Base-by-base conservation (phyloP, 2,113 vertebrate genomes). In the Micromys minutus region DNA sequence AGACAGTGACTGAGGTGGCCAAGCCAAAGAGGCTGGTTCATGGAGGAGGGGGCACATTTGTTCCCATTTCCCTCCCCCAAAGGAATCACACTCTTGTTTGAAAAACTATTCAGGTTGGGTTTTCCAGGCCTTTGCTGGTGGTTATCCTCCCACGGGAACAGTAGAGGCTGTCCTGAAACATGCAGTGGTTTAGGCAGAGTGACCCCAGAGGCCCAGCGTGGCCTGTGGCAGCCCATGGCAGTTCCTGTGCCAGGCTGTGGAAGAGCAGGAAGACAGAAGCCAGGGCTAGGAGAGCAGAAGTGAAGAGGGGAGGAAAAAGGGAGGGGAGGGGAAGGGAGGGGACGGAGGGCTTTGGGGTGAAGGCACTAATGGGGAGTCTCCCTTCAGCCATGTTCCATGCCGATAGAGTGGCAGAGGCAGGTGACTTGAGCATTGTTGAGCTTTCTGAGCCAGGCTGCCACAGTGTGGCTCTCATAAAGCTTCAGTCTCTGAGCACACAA, bases 1-100 rank as follows among this genome's bases (percentile, higher is more conserved):
- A 97, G 97, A 98, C 97, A 94, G 97, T 96, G 91, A 93, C 79
- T 75, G 96, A 95, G 94, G 96, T 94, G 15, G 93, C 96, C 71
- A 93, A 98, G 98, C 98, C 97, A 96, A 97, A 95, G 91, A 97
- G 42, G 96, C 88, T 97, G 71, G 42, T 96, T 21, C 13, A 0
- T 9, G 26, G 63, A 2, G 50, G 50, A 94, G 97, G 47, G 96
- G 97, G 89, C 96, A 91, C 55, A 67, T 34, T 67, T 67, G 80
- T 97, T 75, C 5, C 36, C 59, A 71, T 47, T 47, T 42, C 77
- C 52, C 90, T 89, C 84, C n/a, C 84, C 87, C 59, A 88, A 93
- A 95, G 98, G 98, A 98, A 98, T 98, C 93, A 96, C 76, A 96
- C 94, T 83, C 67, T 59, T 96, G 97, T 98, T 94, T 96, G 80